Percentiles rank a stretch among this genome's conserved stretches.
Evolutionary conservation across 92 coral and sea anemone genomes (phyloP).

Genomic region (Hydrozoanthus gracilis): DNA sequence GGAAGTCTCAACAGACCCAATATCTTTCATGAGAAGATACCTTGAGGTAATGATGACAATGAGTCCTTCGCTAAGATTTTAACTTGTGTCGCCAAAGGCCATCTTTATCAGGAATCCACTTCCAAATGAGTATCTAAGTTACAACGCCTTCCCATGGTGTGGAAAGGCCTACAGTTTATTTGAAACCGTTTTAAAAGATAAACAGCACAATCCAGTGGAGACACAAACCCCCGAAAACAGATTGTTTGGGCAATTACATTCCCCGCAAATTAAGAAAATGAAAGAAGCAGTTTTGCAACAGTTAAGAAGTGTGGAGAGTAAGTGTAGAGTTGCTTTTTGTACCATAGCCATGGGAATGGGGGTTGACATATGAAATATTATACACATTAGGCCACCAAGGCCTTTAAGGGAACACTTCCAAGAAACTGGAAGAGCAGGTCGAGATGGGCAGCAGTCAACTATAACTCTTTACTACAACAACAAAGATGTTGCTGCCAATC

Average conservation of each 20-base stretch:
- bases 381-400: slow-evolving; percentile 63
- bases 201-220: slow-evolving; percentile 20
- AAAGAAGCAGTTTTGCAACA: slow-evolving; percentile 23
- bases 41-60: slow-evolving; percentile 18
- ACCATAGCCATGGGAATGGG: slow-evolving; percentile 77
- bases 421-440: slow-evolving; percentile 59
- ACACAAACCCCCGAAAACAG: slow-evolving; percentile 32
- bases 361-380: slow-evolving; percentile 56
- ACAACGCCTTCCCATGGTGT: slow-evolving; percentile 35
- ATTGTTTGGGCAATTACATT: slow-evolving; percentile 29
- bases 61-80: slow-evolving; percentile 18
- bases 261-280: slow-evolving; percentile 33
- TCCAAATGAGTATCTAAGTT: background rate
- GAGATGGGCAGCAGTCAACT: slow-evolving; percentile 58
- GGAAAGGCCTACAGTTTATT: slow-evolving; percentile 39
- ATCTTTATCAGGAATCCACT: slow-evolving; percentile 1
- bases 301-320: background rate
- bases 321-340: slow-evolving; percentile 59
- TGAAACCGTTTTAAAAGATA: slow-evolving; percentile 31
- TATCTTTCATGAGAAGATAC: slow-evolving; percentile 32
- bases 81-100: slow-evolving; percentile 1
- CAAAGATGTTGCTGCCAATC: slow-evolving; percentile 49
- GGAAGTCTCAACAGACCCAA: slow-evolving; percentile 41
- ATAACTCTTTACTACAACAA: slow-evolving; percentile 47
- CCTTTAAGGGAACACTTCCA: slow-evolving; percentile 58